These are phyloP conservation scores for Oxyura jamaicensis DNA, from an alignment of 2,113 vertebrate species.

Conservation along the genomic window DNA sequence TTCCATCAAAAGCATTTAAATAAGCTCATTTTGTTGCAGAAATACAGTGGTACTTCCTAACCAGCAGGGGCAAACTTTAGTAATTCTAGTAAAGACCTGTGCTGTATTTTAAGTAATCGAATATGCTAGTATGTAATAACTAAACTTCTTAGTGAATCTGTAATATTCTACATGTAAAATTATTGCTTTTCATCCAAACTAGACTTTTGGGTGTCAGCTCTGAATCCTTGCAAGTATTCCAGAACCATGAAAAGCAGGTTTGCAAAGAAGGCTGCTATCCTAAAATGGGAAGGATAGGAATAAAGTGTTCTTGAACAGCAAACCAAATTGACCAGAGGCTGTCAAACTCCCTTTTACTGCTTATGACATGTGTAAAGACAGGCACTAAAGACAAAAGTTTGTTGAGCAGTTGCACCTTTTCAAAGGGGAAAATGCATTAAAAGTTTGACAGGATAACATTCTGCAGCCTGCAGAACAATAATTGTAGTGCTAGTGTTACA, in stretches of 20 bases:
- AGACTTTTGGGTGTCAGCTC: not conserved
- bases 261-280: not conserved
- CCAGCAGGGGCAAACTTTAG: not conserved
- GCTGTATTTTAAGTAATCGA: not conserved
- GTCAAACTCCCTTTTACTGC: not conserved
- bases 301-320: not conserved
- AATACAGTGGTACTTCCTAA: not conserved
- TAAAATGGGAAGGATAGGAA: not conserved
- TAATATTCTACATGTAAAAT: not conserved
- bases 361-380: not conserved
- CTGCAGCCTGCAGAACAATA: not conserved
- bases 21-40: not conserved
- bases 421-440: not conserved
- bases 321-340: not conserved
- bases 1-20: not conserved
- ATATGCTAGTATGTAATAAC: not conserved
- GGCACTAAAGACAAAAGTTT: not conserved
- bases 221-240: not conserved
- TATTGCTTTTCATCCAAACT: not conserved
- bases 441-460: not conserved
- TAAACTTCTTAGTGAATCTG: not conserved
- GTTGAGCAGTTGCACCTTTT: not conserved
- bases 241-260: not conserved
- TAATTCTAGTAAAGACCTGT: not conserved
- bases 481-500: rapidly evolving